A percentile compares a stretch with the other conserved stretches of the same genome.
Evolutionary conservation across 92 coral and sea anemone genomes (phyloP).

Genomic region (Porites rus): DNA sequence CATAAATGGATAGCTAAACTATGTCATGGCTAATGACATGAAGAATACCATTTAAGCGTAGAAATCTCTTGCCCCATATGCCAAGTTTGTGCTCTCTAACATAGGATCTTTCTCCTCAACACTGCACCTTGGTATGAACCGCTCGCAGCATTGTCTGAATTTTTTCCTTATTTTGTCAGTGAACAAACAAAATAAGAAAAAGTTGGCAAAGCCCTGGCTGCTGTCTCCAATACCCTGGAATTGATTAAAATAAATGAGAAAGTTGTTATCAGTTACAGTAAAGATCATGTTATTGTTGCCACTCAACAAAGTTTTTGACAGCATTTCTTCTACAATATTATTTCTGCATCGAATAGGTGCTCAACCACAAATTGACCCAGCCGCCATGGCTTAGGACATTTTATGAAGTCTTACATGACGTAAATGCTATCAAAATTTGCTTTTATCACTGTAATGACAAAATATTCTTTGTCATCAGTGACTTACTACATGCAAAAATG

Average conservation of each 20-base stretch:
- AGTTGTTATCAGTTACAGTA: neutral
- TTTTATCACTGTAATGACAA: too few species aligned
- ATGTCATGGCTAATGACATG: neutral
- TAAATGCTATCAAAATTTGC: too few species aligned
- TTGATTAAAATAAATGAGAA: neutral
- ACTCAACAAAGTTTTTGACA: too few species aligned
- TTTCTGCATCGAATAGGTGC: too few species aligned
- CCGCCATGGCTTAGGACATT: too few species aligned
- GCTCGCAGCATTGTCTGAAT: slow-evolving; percentile 33
- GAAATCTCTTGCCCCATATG: slow-evolving; percentile 20
- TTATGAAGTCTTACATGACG: too few species aligned
- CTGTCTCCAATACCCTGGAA: slow-evolving; percentile 81
- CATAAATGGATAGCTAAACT: too few species aligned
- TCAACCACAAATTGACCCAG: too few species aligned
- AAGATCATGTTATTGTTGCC: neutral
- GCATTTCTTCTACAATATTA: too few species aligned
- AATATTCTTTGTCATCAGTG: too few species aligned
- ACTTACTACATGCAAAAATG: too few species aligned
- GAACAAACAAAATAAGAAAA: slow-evolving; percentile 73
- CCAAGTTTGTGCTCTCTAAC: slow-evolving; percentile 17
- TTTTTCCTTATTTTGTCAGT: slow-evolving; percentile 70
- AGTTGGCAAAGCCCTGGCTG: slow-evolving; percentile 79
- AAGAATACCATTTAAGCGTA: neutral
- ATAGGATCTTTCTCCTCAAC: slow-evolving; percentile 1
- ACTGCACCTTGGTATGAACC: neutral